phyloP scores from a whole-genome alignment of 2,113 vertebrate species.

The Micronycteris hirsuta region DNA sequence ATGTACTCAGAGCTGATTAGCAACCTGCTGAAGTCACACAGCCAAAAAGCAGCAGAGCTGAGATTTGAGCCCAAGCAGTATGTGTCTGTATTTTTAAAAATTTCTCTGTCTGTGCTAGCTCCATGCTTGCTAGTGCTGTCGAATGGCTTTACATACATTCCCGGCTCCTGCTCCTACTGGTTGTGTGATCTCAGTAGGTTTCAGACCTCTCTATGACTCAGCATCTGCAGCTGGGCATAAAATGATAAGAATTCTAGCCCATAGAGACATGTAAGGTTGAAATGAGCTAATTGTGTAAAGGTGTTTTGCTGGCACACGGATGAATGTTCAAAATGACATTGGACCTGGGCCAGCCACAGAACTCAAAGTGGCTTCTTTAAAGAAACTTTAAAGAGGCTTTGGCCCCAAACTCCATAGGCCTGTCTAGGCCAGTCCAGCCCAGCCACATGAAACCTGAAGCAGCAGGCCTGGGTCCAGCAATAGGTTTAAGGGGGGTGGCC shows the following conservation, averaged over 20 bases:
- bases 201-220: not conserved
- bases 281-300: not conserved
- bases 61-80: not conserved
- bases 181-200: not conserved
- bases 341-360: not conserved
- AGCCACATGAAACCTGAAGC: not conserved
- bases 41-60: not conserved
- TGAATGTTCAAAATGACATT: not conserved
- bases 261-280: not conserved
- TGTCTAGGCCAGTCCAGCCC: not conserved
- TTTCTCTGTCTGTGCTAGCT: not conserved
- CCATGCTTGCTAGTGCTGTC: not conserved
- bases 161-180: not conserved
- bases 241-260: not conserved
- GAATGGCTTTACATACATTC: not conserved
- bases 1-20: not conserved
- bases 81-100: not conserved
- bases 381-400: not conserved
- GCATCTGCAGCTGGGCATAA: not conserved
- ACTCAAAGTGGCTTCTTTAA: not conserved
- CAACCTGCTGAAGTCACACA: not conserved
- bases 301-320: not conserved
- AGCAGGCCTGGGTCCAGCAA: not conserved
- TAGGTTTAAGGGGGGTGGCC: not conserved
- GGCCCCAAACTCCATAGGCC: not conserved